Conservation (phyloP, 2,888 invertebrate genomes). For the Ichneumoninae sp. region DNA sequence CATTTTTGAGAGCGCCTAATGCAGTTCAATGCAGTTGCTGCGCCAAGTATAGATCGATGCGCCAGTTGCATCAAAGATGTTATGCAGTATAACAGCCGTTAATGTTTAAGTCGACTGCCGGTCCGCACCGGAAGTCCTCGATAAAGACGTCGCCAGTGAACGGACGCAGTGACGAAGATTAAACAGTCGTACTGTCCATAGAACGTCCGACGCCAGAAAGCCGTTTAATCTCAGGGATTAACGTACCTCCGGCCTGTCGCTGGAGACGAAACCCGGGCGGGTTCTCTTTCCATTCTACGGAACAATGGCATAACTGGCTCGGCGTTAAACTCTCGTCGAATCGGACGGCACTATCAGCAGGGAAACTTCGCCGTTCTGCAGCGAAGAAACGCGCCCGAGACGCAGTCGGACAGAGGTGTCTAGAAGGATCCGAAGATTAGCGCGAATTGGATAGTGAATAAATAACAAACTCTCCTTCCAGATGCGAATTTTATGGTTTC, state of each 20-base stretch:
- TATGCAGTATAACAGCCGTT: background rate
- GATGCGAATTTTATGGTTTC: background rate
- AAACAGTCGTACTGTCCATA: conserved; percentile 5
- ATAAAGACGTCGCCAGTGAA: conserved; percentile 30
- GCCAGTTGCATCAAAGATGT: background rate
- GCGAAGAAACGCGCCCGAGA: background rate
- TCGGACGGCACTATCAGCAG: conserved; percentile 52
- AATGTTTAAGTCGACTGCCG: conserved; percentile 9
- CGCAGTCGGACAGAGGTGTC: background rate
- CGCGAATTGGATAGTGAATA: background rate
- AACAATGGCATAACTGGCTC: conserved; percentile 61
- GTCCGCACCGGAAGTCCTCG: conserved; percentile 13
- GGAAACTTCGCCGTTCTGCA: conserved; percentile 50
- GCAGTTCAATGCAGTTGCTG: background rate
- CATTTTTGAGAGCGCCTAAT: background rate
- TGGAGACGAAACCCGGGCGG: conserved; percentile 14
- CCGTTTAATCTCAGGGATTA: conserved; percentile 50
- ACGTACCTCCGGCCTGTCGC: conserved; percentile 29
- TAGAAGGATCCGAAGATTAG: conserved; percentile 12
- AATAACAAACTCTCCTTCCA: background rate
- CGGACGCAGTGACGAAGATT: conserved; percentile 25
- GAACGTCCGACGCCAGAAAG: conserved; percentile 29
- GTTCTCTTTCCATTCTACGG: conserved; percentile 40
- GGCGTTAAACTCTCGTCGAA: conserved; percentile 61
- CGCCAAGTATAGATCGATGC: background rate